These are phyloP conservation scores for Denticeps clupeoides DNA, from an alignment of 2,797 vertebrate genomes.

Conservation along the genomic window DNA sequence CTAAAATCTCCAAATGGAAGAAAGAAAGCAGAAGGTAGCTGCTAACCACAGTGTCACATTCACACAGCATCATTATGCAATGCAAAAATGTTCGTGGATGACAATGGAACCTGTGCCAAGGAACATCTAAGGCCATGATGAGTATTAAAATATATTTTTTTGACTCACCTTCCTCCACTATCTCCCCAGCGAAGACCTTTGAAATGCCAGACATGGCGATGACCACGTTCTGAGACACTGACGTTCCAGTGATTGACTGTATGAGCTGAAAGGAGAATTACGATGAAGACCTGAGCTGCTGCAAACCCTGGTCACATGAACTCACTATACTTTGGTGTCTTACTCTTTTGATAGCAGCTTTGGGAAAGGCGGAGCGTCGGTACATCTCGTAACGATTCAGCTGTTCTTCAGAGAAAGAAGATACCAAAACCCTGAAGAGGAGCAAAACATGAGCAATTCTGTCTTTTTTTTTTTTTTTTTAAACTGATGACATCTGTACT, in stretches of 20 bases:
- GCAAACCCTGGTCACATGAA: background rate
- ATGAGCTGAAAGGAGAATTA: constrained; percentile 62
- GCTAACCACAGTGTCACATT: too few species aligned
- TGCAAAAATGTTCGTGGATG: too few species aligned
- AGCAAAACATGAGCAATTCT: background rate
- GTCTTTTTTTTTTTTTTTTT: background rate
- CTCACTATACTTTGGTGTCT: background rate
- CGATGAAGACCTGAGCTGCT: background rate
- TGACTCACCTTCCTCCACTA: constrained; percentile 83
- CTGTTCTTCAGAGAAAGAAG: constrained; percentile 96
- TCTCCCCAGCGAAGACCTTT: constrained; percentile 83
- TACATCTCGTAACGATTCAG: constrained; percentile 98
- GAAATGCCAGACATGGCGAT: constrained; percentile 97
- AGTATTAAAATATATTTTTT: background rate
- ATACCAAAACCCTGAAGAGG: constrained; percentile 79
- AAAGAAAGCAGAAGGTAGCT: too few species aligned
- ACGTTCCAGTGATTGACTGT: constrained; percentile 95
- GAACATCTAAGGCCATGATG: background rate
- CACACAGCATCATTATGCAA: too few species aligned
- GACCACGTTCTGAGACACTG: constrained; percentile 97
- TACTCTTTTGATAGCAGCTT: constrained; percentile 94
- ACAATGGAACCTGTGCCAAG: too few species aligned
- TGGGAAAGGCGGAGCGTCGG: constrained; percentile 87
- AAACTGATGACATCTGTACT: constrained; percentile 47
- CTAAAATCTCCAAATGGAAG: too few species aligned